phyloP scores from a whole-genome alignment of 2,888 invertebrate species.

The Tipula unca region DNA sequence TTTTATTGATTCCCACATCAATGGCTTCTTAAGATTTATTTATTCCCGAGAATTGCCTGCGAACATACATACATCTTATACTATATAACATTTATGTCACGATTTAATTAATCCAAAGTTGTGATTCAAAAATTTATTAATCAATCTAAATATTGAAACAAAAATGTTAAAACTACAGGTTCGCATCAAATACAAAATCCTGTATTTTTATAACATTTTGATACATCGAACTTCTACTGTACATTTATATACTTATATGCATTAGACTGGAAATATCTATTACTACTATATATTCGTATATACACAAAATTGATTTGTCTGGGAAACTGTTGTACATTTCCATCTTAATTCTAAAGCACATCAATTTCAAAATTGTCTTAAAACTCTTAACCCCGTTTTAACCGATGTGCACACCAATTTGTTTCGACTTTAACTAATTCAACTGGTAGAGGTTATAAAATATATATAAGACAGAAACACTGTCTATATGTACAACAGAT shows the following conservation, averaged over 20 bases:
- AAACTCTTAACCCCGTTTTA: not conserved
- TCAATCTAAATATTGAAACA: conserved; percentile 19
- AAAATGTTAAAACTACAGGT: not conserved
- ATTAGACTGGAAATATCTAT: not conserved
- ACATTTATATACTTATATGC: not conserved
- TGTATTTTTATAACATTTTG: not conserved
- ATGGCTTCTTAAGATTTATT: not conserved
- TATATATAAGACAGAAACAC: not conserved
- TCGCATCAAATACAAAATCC: not conserved
- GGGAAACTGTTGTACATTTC: not conserved
- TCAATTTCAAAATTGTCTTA: not conserved
- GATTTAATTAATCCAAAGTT: conserved; percentile 21
- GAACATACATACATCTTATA: not conserved
- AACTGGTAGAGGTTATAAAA: not conserved
- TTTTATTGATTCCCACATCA: not conserved
- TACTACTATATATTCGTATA: not conserved
- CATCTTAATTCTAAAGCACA: not conserved
- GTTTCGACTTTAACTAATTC: not conserved
- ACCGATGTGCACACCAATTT: not conserved
- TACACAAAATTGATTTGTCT: not conserved
- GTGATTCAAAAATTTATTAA: conserved; percentile 17
- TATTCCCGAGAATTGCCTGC: not conserved
- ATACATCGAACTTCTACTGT: not conserved
- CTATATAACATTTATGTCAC: not conserved
- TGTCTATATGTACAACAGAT: too few relatives aligned